Evolutionary conservation across 2,888 invertebrate genomes (phyloP).

Genomic region (Bugulina stolonifera): DNA sequence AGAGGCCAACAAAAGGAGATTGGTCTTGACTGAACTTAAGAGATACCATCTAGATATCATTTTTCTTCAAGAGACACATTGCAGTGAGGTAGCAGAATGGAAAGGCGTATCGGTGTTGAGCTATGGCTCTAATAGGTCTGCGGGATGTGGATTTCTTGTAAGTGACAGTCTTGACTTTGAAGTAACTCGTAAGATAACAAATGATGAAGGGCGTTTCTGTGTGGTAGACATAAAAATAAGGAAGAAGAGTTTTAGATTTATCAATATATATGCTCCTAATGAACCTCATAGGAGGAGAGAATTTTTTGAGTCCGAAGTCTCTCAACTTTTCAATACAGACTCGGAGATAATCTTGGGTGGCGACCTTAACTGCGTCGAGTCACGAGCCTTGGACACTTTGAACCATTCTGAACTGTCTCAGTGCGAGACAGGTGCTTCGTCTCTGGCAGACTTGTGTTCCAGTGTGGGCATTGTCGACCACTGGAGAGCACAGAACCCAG

Average conservation of each 20-base stretch:
- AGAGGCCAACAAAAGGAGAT: not conserved
- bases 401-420: not conserved
- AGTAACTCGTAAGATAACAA: no score
- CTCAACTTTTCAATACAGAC: not conserved
- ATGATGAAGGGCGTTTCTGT: not conserved
- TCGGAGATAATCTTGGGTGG: not conserved
- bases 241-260: not conserved
- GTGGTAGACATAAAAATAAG: not conserved
- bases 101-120: not conserved
- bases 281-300: not conserved
- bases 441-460: not conserved
- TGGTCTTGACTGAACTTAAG: not conserved
- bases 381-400: not conserved
- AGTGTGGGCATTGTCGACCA: not conserved
- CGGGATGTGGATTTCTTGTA: not conserved
- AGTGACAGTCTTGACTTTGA: not conserved
- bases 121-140: not conserved
- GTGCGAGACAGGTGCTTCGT: no score
- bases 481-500: not conserved
- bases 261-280: not conserved
- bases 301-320: not conserved
- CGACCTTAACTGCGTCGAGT: not conserved
- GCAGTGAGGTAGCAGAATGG: not conserved
- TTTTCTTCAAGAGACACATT: not conserved
- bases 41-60: not conserved